Percentiles rank a stretch among this genome's conserved stretches.
These are phyloP conservation scores for Calyptomena viridis DNA, from an alignment of 2,113 vertebrate genomes.

Conservation along the genomic window DNA sequence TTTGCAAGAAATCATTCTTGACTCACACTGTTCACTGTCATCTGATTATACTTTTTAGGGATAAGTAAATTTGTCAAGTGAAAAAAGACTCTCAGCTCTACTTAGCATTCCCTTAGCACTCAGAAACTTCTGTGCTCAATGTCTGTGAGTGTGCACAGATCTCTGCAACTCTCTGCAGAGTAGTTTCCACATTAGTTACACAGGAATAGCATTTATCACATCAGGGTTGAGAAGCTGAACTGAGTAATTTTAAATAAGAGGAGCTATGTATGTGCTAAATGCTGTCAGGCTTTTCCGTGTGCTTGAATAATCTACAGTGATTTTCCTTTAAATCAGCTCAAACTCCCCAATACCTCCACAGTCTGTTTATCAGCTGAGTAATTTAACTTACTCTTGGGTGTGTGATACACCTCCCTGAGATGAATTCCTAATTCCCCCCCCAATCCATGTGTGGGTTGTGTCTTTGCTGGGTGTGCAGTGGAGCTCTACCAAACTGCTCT, in stretches of 20 bases:
- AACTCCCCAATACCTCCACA: neutral
- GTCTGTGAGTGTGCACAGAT: neutral
- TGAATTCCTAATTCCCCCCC: neutral
- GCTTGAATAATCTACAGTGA: neutral
- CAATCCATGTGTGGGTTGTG: neutral
- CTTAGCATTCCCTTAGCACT: neutral
- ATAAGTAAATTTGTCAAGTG: neutral
- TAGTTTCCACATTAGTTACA: neutral
- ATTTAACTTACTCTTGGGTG: neutral
- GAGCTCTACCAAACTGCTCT: neutral
- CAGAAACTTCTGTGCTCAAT: fast-evolving
- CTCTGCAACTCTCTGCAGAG: neutral
- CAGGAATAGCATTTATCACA: neutral
- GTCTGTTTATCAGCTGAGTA: neutral
- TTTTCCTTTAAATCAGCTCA: neutral
- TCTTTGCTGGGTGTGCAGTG: neutral
- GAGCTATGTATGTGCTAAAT: neutral
- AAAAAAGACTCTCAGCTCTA: neutral
- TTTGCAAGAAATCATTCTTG: neutral
- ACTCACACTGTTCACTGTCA: neutral
- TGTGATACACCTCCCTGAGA: neutral
- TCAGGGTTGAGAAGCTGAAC: neutral
- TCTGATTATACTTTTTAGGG: neutral
- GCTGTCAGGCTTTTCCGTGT: fast-evolving
- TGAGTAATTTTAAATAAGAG: neutral